Percentiles rank a stretch among this genome's conserved stretches.
These are phyloP conservation scores for Cygnus olor DNA, from an alignment of 2,797 vertebrate genomes.

Conservation along the genomic window DNA sequence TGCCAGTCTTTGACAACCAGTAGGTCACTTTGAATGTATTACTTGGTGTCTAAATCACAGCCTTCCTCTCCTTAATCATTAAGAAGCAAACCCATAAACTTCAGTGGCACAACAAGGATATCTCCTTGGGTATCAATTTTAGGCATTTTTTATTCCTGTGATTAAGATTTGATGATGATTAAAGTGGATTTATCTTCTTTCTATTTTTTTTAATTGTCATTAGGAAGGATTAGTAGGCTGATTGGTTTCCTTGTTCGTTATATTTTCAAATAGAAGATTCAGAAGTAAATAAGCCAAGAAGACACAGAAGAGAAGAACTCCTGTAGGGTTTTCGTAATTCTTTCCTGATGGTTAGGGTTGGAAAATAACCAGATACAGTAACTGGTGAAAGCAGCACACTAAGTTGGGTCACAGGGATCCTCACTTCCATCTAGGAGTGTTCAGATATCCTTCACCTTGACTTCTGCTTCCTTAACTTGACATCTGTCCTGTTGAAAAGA, in stretches of 20 bases:
- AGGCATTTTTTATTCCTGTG: neutral
- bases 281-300: neutral
- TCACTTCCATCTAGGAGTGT: neutral
- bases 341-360: neutral
- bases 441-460: neutral
- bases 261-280: neutral
- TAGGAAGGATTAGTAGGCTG: neutral
- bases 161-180: neutral
- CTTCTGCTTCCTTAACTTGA: neutral
- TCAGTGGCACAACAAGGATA: neutral
- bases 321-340: neutral
- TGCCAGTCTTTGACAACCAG: neutral
- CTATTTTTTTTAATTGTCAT: neutral
- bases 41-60: neutral
- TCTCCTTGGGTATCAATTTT: neutral
- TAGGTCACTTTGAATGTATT: neutral
- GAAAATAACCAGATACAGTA: neutral
- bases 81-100: neutral
- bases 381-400: neutral
- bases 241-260: neutral
- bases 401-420: neutral
- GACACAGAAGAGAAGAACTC: neutral
- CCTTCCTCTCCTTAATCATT: neutral
- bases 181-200: neutral
- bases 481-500: conserved; percentile 14